These are phyloP conservation scores for Drymodes brunneopygia DNA, from an alignment of 2,113 vertebrate genomes.

Conservation along the genomic window DNA sequence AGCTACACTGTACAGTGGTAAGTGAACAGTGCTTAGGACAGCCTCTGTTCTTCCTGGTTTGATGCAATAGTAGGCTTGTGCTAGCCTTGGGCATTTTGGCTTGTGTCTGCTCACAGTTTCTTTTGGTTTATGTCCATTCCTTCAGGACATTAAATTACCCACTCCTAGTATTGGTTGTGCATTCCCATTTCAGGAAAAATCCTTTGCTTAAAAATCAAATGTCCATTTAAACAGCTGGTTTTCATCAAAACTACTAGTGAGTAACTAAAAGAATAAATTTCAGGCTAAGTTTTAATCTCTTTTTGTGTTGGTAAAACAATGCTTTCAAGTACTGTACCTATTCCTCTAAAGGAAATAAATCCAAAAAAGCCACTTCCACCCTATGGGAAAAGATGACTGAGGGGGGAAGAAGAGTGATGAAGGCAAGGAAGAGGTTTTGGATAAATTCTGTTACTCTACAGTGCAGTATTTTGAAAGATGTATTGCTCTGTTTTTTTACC, in stretches of 20 bases:
- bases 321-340: not conserved
- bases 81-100: not conserved
- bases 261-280: not conserved
- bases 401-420: not conserved
- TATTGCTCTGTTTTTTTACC: not conserved
- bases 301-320: not conserved
- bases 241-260: not conserved
- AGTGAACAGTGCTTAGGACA: not conserved
- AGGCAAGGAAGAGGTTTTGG: not conserved
- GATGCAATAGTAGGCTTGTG: not conserved
- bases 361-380: not conserved
- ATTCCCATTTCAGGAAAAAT: not conserved
- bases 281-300: not conserved
- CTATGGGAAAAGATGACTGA: not conserved
- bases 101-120: not conserved
- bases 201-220: not conserved
- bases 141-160: not conserved
- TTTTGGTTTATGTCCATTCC: not conserved
- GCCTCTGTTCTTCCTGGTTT: not conserved
- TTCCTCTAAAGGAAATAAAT: not conserved
- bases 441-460: not conserved
- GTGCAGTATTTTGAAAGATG: not conserved
- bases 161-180: not conserved
- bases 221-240: not conserved
- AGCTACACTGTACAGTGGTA: rapidly evolving